Percentiles rank a stretch among this genome's conserved stretches.
These are phyloP conservation scores for Hippocampus barbouri DNA, from an alignment of 2,113 vertebrate species.

Conservation along the genomic window DNA sequence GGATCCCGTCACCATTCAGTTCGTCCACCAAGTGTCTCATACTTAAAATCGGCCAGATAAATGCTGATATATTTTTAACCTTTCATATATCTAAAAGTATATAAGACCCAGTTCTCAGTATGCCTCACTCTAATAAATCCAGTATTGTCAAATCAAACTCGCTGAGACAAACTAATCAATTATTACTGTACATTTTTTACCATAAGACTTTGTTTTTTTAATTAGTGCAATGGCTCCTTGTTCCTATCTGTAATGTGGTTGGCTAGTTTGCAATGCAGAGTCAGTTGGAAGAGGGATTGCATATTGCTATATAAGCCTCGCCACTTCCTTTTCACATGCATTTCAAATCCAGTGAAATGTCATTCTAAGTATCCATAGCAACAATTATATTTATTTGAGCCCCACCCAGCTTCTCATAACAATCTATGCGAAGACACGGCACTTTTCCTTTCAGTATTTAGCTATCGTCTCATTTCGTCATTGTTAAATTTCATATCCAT, in stretches of 20 bases:
- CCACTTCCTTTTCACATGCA: not conserved
- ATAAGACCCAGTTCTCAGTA: no score
- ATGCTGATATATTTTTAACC: no score
- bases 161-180: not conserved
- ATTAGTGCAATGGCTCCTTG: no score
- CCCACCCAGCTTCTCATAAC: not conserved
- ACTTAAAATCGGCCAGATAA: no score
- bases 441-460: not conserved
- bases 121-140: not conserved
- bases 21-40: no score
- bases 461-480: not conserved
- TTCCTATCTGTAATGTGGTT: not conserved
- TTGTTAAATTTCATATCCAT: not conserved
- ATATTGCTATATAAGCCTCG: no score
- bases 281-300: not conserved
- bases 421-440: not conserved
- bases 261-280: no score
- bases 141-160: not conserved
- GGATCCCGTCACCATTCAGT: no score
- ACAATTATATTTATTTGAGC: not conserved
- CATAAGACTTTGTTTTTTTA: no score
- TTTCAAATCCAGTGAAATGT: not conserved
- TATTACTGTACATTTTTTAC: not conserved
- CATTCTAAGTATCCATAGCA: not conserved
- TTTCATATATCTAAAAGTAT: no score